Percentiles rank a stretch among this genome's conserved stretches.
These are phyloP conservation scores for Rhinopomastus cyanomelas DNA, from an alignment of 2,113 vertebrate genomes.

Conservation along the genomic window DNA sequence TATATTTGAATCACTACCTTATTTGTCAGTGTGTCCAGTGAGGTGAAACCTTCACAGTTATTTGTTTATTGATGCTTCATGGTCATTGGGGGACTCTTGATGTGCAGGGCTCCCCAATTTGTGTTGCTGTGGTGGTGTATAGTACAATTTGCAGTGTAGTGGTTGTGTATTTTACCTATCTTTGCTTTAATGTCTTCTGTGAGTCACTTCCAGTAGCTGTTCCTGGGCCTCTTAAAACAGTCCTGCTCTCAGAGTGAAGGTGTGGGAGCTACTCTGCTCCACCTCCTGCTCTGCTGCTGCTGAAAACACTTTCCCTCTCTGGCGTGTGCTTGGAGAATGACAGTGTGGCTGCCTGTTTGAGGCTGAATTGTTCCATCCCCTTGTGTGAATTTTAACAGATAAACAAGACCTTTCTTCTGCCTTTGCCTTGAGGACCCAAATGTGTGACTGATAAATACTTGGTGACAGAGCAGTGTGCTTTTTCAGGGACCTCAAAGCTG, in stretches of 20 bases:
- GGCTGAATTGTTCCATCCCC: neutral
- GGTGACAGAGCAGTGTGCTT: rapidly evolving
- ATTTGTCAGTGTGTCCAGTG: rapidly evolving
- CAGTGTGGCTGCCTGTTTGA: neutral
- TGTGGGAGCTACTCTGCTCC: neutral
- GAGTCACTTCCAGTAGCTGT: neutral
- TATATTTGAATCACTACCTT: neutral
- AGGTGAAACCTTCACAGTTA: neutral
- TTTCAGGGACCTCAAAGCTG: neutral
- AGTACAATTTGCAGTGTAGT: neutral
- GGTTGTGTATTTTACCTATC: neutral
- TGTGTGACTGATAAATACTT: neutral
- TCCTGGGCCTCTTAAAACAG: neutral
- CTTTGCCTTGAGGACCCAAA: neutral
- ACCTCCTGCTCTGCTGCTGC: neutral
- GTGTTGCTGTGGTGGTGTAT: neutral
- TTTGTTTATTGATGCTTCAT: neutral
- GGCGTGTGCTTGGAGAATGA: neutral
- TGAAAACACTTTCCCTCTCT: neutral
- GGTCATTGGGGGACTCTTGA: neutral
- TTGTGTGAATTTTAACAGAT: neutral
- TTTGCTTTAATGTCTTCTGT: neutral
- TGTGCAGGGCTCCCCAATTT: neutral
- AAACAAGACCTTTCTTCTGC: neutral
- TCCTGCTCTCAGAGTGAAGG: neutral